These are phyloP conservation scores for Halotydeus destructor DNA, from an alignment of 1,140 invertebrate species.

Conservation along the genomic window DNA sequence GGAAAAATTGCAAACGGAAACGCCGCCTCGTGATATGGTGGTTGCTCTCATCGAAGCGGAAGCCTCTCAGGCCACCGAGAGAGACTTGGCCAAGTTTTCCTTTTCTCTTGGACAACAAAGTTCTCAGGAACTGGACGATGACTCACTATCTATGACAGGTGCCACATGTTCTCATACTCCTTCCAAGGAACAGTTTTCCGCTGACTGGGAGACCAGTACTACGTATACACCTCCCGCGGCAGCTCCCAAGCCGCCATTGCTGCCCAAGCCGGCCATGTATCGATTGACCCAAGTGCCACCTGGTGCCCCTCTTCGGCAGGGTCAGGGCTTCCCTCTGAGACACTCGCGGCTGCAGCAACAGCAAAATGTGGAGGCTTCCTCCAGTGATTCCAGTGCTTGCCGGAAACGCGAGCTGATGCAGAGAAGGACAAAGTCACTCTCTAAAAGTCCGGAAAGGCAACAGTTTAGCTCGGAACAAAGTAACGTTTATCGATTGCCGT, in stretches of 20 bases:
- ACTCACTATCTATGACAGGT: conserved; percentile 12
- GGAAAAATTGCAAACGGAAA: background rate
- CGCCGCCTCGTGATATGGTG: background rate
- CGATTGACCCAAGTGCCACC: background rate
- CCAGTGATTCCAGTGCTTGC: no score
- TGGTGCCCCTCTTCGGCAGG: background rate
- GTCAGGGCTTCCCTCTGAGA: background rate
- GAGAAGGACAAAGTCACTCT: no score
- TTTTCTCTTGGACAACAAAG: conserved; percentile 12
- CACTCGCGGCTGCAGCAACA: no score
- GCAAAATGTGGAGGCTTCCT: no score
- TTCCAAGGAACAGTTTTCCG: background rate
- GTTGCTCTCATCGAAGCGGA: conserved; percentile 5
- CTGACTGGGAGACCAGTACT: no score
- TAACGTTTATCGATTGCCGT: no score
- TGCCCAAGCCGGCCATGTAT: background rate
- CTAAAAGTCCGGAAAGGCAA: no score
- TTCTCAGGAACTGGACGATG: conserved; percentile 14
- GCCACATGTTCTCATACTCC: background rate
- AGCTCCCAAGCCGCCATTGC: background rate
- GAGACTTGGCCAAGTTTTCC: conserved; percentile 10
- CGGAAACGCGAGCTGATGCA: no score
- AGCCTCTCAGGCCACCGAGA: conserved; percentile 13
- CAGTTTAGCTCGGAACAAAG: no score
- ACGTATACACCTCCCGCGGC: background rate